Conservation (phyloP, 1,140 invertebrate species). For the Ips typographus region DNA sequence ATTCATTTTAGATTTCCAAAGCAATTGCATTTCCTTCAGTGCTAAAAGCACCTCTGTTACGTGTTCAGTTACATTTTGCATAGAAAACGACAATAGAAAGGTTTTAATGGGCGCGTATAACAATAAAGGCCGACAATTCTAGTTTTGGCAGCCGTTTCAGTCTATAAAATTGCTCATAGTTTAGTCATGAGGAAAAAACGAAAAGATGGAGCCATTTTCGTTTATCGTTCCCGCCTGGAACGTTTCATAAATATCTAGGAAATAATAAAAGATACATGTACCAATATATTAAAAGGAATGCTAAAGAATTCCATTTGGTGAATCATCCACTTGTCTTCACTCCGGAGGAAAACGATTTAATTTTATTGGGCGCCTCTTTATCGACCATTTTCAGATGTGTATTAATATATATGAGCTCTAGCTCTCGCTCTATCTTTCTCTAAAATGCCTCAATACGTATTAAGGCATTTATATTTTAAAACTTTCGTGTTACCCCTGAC, state of each 20-base stretch:
- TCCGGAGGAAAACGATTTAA: slow-evolving; percentile 5
- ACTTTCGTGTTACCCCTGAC: neutral
- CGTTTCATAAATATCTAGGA: slow-evolving; percentile 16
- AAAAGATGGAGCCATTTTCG: slow-evolving; percentile 6
- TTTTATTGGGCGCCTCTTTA: slow-evolving; percentile 8
- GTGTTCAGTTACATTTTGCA: slow-evolving; percentile 15
- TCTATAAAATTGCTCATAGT: slow-evolving; percentile 26
- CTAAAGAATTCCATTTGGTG: slow-evolving; percentile 11
- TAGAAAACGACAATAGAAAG: slow-evolving; percentile 6
- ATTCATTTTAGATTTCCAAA: slow-evolving; percentile 14
- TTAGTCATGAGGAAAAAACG: slow-evolving; percentile 24
- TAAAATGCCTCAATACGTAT: neutral
- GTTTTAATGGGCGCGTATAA: slow-evolving; percentile 22
- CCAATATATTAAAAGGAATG: slow-evolving; percentile 11
- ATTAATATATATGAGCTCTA: slow-evolving; percentile 6
- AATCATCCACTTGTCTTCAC: slow-evolving; percentile 10
- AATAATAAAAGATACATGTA: slow-evolving; percentile 14
- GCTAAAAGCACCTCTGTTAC: slow-evolving; percentile 10
- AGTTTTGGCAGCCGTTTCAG: slow-evolving; percentile 17
- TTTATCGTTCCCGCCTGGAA: slow-evolving; percentile 21
- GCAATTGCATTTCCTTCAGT: slow-evolving; percentile 9
- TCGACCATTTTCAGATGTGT: neutral
- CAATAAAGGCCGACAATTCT: slow-evolving; percentile 19
- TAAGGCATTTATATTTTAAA: neutral
- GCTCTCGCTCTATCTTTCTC: neutral